These are phyloP conservation scores for Steinernema carpocapsae DNA, from an alignment of 2,888 invertebrate species.

Conservation along the genomic window DNA sequence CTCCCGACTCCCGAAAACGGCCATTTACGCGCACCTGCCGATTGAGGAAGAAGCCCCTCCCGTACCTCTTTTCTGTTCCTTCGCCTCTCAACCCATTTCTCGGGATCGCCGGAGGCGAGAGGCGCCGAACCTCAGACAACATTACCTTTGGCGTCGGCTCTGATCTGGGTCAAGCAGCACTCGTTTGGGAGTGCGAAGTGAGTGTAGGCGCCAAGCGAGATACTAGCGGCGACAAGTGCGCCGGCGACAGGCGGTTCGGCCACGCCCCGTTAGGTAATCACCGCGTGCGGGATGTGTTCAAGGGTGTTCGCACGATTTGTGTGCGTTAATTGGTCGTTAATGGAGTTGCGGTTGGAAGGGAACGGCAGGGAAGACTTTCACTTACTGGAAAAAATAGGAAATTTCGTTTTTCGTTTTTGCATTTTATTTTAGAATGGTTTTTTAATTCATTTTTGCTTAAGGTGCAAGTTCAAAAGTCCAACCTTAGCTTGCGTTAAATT, in stretches of 20 bases:
- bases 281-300: conserved; percentile 8
- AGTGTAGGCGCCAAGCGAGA: conserved; percentile 9
- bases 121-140: conserved; percentile 6
- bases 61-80: too few relatives aligned
- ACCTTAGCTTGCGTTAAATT: not conserved
- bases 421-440: not conserved
- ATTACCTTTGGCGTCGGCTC: conserved; percentile 17
- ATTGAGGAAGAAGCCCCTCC: too few relatives aligned
- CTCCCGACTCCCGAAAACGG: too few relatives aligned
- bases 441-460: too few relatives aligned
- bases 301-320: not conserved
- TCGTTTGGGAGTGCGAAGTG: conserved; percentile 31
- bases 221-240: conserved; percentile 12
- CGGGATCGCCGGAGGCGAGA: conserved; percentile 26
- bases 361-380: not conserved
- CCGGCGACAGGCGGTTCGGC: conserved; percentile 15
- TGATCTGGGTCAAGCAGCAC: conserved; percentile 31
- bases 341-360: not conserved
- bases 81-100: conserved; percentile 31
- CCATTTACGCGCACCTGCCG: too few relatives aligned
- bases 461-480: too few relatives aligned
- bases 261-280: conserved; percentile 30
- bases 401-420: not conserved
- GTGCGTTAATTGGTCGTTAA: conserved; percentile 19
- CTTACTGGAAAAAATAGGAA: not conserved